Evolutionary conservation across 2,113 vertebrate genomes (phyloP).

Genomic region (Elanus axillaris): DNA sequence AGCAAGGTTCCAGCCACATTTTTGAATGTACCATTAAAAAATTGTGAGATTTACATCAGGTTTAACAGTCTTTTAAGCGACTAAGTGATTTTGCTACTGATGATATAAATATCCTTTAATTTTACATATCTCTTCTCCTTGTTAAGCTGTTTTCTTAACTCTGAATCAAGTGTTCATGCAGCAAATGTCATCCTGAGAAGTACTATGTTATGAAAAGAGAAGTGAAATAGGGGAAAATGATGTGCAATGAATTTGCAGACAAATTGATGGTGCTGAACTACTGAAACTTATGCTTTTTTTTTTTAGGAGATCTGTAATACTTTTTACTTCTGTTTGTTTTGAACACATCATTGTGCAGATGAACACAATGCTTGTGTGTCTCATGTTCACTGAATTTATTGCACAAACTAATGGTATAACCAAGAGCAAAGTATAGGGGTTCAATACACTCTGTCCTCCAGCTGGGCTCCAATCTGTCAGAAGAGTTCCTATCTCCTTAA

Average conservation of each 20-base stretch:
- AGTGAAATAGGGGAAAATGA: background rate
- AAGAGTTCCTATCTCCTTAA: background rate
- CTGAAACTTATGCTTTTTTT: background rate
- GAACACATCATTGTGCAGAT: background rate
- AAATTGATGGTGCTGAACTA: background rate
- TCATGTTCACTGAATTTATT: background rate
- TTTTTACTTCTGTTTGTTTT: background rate
- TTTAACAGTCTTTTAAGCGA: slow-evolving; percentile 35
- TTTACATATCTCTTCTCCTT: slow-evolving; percentile 53
- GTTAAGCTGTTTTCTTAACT: slow-evolving; percentile 65
- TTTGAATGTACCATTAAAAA: background rate
- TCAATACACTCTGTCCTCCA: background rate
- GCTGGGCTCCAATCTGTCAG: background rate
- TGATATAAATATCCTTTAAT: slow-evolving; percentile 68
- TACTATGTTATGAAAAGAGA: slow-evolving; percentile 56
- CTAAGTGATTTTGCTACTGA: background rate
- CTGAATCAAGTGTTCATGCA: slow-evolving; percentile 63
- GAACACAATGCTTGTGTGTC: background rate
- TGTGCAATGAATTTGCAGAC: background rate
- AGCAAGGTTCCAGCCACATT: background rate
- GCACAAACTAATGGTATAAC: background rate
- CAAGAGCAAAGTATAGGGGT: background rate
- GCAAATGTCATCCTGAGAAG: slow-evolving; percentile 67
- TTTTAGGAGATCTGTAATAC: background rate
- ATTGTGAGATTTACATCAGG: background rate